Base-by-base conservation (phyloP, 2,113 vertebrate species). In the Capreolus pygargus region DNA sequence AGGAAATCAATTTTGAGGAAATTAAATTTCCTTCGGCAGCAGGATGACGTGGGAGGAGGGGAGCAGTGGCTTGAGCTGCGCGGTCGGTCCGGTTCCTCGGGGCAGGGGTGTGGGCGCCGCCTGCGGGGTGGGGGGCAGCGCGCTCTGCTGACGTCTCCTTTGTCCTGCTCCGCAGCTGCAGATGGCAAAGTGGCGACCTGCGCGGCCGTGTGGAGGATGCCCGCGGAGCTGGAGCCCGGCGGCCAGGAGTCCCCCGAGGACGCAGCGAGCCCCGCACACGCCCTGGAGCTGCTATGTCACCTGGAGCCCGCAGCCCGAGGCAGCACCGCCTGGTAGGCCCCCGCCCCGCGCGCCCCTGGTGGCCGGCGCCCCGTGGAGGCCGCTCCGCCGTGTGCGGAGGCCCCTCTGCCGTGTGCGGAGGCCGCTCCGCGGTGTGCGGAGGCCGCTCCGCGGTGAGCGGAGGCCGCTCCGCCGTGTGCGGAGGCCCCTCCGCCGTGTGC, bases 201-300 rank as follows among this genome's bases (percentile, higher is more conserved):
- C 97, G 99, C 99, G 2, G 99, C 99, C 23, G 99, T 99, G 98
- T 99, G 99, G 99, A 99, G 99, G 99, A 99, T 99, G 99, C 99
- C 99, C 57, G 99, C 99, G 87, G 99, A 99, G 98, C 99, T 99
- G 99, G 99, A 99, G 98, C 99, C 99, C 61, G 99, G 99, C 98
- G 99, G 98, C 99, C 99, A 99, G 91, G 99, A 99, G 98, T 99
- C 99, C 99, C 99, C 99, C 25, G 99, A 99, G 47, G 99, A 99
- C 98, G 99, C 99, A 64, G 99, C 99, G 97, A 99, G 99, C 99
- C 99, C 99, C 86, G 98, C 99, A 81, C 99, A 99, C 98, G 99
- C 99, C 97, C 99, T 99, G 99, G 99, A 99, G 99, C 99, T 99
- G 97, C 99, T 99, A 98, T 99, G 99, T 99, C 99, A 99, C 99